phyloP scores from a whole-genome alignment of 1,140 invertebrate genomes.

The Bombus cullumanus region DNA sequence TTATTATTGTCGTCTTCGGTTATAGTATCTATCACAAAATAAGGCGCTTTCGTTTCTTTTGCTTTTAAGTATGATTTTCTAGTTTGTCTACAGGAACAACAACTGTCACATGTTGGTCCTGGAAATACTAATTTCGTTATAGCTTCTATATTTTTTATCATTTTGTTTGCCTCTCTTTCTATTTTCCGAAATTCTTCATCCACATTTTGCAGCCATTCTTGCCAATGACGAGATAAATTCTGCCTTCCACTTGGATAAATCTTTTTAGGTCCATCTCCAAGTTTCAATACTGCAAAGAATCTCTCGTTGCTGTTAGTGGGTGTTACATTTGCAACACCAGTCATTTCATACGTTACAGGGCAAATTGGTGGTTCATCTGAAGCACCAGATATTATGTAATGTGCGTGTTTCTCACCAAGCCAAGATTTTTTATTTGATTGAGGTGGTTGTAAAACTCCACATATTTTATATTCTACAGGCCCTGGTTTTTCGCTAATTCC shows the following conservation, averaged over 20 bases:
- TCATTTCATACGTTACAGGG: conserved; percentile 64
- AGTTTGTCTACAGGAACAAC: conserved; percentile 73
- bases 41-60: conserved; percentile 61
- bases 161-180: conserved; percentile 63
- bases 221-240: conserved; percentile 74
- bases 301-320: conserved; percentile 65
- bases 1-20: conserved; percentile 57
- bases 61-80: conserved; percentile 62
- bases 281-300: conserved; percentile 66
- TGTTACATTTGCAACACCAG: conserved; percentile 58
- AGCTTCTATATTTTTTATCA: conserved; percentile 66
- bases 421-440: conserved; percentile 52
- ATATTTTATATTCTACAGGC: conserved; percentile 56
- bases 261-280: conserved; percentile 50
- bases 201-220: conserved; percentile 67
- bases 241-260: conserved; percentile 67
- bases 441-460: conserved; percentile 42
- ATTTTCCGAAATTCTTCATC: conserved; percentile 68
- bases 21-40: conserved; percentile 60
- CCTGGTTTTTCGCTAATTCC: conserved; percentile 40
- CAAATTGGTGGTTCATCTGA: conserved; percentile 46
- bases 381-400: conserved; percentile 57
- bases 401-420: conserved; percentile 60
- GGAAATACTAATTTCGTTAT: conserved; percentile 60
- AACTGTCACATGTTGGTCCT: conserved; percentile 68